Conservation (phyloP, 2,113 vertebrate genomes). For the Mustela lutreola region DNA sequence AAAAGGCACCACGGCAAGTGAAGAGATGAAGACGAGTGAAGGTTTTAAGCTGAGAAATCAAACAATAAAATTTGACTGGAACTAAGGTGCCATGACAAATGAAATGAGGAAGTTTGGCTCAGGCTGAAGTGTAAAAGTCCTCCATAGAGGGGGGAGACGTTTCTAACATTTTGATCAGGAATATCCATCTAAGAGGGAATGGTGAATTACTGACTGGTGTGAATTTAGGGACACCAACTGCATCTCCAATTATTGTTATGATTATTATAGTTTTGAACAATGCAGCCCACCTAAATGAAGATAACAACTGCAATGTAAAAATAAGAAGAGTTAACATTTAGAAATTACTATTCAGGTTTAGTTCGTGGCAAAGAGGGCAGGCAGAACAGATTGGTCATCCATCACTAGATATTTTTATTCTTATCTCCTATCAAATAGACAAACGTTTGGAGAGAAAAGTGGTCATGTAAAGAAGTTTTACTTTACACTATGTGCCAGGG, state of each 20-base stretch:
- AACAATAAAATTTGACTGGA: neutral
- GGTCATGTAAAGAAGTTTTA: neutral
- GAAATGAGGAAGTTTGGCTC: neutral
- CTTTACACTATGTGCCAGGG: neutral
- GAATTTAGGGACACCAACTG: neutral
- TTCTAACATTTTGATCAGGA: neutral
- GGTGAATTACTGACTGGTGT: neutral
- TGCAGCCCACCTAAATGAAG: neutral
- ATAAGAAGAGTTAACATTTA: neutral
- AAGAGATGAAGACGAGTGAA: neutral
- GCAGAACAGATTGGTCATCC: neutral
- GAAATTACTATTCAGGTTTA: neutral
- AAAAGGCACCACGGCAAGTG: neutral
- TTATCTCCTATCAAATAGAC: neutral
- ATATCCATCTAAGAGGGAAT: neutral
- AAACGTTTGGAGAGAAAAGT: neutral
- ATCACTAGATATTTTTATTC: constrained; percentile 25
- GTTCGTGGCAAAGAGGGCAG: neutral
- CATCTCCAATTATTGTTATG: neutral
- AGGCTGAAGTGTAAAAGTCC: neutral
- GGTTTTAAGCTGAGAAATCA: neutral
- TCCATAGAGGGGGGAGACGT: neutral
- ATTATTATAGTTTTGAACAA: neutral
- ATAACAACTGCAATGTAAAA: neutral
- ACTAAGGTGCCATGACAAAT: neutral